Evolutionary conservation across 1,140 invertebrate species (phyloP), one percentile per base, ranked within the genome.

Genomic region (Pteromalus puparum): DNA sequence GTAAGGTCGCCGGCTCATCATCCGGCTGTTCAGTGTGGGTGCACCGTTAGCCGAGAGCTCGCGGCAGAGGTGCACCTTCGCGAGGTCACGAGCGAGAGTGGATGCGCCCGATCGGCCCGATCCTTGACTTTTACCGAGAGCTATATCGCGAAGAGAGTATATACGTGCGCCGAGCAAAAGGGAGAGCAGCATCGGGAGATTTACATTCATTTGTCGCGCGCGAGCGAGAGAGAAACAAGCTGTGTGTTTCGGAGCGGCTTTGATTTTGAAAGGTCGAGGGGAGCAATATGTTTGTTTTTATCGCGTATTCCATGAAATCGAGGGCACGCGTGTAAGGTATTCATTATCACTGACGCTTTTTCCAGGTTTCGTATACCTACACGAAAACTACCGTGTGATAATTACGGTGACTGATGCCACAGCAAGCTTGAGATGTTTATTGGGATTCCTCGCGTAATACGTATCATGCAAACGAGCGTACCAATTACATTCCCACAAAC

Each of bases 1-100:
- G 5, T 70, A 26, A 68, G 68, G 68, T 28, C 12, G 72, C 6
- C 68, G 68, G 38, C 68, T 30, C 68, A 4, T 70, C 68, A 70
- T 28, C 68, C 4, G 68, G 12, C 67, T 26, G 1, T 10, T 6
- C 67, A 1, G 26, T 30, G 70, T 72, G 28, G 28, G 30, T 38
- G 21, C 53, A 61, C 53, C 53, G 53, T 61, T 61, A 61, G 18
- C 12, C 3, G 67, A n/a, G 67, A 24, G 67, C 12, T 18, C 13
- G 67, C 24, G 24, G 73, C 10, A 4, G n/a, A 7, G 34, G n/a
- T 75, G 42, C 73, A 73, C 72, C 34, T 68, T 34, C 68, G 70
- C 83, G 83, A 84, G 83, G 83, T 84, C 83, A 84, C 83, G 83
- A 84, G 82, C 81, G 79, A 81, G 68, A 73, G 38, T 73, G 28